Percentiles rank a stretch among this genome's conserved stretches.
Conservation (phyloP, 2,113 vertebrate species). For the Chaetura pelagica region DNA sequence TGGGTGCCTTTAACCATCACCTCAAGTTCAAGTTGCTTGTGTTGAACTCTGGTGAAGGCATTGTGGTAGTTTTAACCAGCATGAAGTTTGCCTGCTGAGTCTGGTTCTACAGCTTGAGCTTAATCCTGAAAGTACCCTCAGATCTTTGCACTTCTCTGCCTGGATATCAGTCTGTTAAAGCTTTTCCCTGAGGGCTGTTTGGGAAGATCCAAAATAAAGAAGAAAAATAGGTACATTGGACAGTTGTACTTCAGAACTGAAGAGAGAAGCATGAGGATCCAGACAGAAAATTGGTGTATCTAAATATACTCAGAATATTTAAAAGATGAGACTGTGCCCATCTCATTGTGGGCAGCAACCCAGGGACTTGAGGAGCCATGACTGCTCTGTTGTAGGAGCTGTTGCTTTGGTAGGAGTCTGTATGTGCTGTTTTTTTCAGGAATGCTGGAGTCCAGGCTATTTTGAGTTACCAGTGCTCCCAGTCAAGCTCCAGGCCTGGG, state of each 20-base stretch:
- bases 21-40: not conserved
- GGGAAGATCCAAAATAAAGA: not conserved
- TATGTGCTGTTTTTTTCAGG: not conserved
- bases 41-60: not conserved
- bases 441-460: not conserved
- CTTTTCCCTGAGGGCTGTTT: not conserved
- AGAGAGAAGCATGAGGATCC: not conserved
- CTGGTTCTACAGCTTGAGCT: not conserved
- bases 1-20: not conserved
- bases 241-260: not conserved
- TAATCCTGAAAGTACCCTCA: not conserved
- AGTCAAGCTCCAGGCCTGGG: not conserved
- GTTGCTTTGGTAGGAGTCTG: not conserved
- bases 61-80: not conserved
- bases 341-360: not conserved
- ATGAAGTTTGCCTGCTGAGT: not conserved
- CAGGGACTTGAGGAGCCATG: not conserved
- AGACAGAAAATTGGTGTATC: not conserved
- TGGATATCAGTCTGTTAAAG: not conserved
- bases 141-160: not conserved
- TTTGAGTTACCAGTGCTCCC: not conserved
- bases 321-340: not conserved
- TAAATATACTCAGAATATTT: not conserved
- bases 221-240: not conserved
- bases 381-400: not conserved